Base-by-base conservation (phyloP, 2,888 invertebrate species). In the Brenthis daphne region DNA sequence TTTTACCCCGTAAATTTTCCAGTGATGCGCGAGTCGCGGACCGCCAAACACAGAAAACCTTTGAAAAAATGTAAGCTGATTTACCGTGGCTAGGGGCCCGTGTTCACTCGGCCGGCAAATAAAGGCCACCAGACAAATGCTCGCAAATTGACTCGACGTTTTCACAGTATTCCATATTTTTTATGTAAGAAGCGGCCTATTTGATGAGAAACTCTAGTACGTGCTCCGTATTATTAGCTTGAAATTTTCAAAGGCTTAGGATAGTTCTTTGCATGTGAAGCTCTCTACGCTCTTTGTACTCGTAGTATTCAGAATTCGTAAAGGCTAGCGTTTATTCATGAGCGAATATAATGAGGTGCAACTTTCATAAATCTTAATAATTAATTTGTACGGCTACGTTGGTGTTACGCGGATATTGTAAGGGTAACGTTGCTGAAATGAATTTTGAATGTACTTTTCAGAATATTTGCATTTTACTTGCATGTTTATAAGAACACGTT, bases 51-150 rank as follows among this genome's bases (percentile, higher is more conserved):
- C 88, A 90, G 89, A 85, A 85, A 88, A 85, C 89, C 89, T 89
- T 91, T 88, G 88, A 88, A 90, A 90, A 90, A 90, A 88, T 89
- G 85, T 90, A 90, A 90, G 90, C 90, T 90, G 90, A 90, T 91
- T 90, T 91, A 90, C 89, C 86, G 89, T 84, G 81, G 84, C 86
- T 80, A 84, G 83, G 63, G 80, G 84, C 82, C 82, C 82, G 85
- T 83, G 85, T 77, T 79, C 89, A 81, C 84, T 87, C 88, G 86
- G 81, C 89, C 89, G 89, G 86, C 88, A 92, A 92, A 90, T 90
- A 91, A 90, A 91, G 88, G 89, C 89, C 86, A 87, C 89, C 89
- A 90, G 90, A 90, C 90, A 90, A 91, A 91, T 90, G 89, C 86
- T 89, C 84, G 83, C 87, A 91, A 91, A 92, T 92, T 90, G 90